These are phyloP conservation scores for Anhinga anhinga DNA, from an alignment of 2,113 vertebrate species.

Conservation along the genomic window DNA sequence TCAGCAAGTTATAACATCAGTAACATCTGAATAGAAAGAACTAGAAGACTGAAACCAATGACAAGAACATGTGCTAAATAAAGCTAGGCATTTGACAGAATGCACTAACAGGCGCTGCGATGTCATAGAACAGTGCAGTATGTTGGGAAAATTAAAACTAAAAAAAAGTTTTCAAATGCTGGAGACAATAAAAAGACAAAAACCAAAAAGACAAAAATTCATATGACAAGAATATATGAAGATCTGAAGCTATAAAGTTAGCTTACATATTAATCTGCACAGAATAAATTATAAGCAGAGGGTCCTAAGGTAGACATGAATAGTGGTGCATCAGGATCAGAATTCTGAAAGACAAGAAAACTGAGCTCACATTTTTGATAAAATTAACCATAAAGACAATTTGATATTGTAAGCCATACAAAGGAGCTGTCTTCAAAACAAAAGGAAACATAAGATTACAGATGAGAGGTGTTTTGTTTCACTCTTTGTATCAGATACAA, in stretches of 20 bases:
- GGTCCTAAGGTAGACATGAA: not conserved
- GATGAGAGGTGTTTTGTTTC: not conserved
- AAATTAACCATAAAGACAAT: not conserved
- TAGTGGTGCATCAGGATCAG: not conserved
- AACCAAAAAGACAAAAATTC: too few relatives aligned
- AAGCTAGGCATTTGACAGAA: not conserved
- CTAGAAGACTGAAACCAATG: not conserved
- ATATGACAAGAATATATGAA: not conserved
- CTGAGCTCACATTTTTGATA: not conserved
- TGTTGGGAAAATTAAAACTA: not conserved
- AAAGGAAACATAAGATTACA: not conserved
- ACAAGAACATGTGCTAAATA: not conserved
- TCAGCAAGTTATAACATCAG: not conserved
- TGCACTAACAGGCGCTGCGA: not conserved
- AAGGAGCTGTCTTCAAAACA: not conserved
- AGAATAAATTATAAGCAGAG: not conserved
- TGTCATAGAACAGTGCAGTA: not conserved
- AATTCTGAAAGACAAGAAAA: not conserved
- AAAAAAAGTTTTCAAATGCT: not conserved
- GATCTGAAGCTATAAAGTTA: not conserved
- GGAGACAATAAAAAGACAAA: not conserved
- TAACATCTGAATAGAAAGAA: not conserved
- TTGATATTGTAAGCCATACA: not conserved
- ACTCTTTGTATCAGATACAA: not conserved
- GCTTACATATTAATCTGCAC: not conserved